Conservation (phyloP, 2,113 vertebrate species). For the Psephotus haematonotus region DNA sequence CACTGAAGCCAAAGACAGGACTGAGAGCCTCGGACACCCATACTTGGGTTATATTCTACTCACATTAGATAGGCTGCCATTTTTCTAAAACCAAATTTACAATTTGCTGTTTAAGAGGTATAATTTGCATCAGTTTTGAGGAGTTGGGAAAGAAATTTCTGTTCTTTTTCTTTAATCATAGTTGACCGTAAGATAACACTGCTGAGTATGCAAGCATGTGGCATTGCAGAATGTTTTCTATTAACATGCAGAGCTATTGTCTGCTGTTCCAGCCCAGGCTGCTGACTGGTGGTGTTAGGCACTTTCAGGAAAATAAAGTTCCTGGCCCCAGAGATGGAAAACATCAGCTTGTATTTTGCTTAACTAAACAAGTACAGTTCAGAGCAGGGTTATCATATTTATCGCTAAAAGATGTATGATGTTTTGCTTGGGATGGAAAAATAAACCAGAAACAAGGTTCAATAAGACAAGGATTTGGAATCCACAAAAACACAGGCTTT, state of each 20-base stretch:
- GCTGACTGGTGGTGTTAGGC: conserved; percentile 5
- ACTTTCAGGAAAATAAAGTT: conserved; percentile 8
- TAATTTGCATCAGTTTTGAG: conserved; percentile 49
- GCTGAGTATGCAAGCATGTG: conserved; percentile 45
- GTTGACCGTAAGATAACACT: neutral
- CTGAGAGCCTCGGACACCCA: neutral
- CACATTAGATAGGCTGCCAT: neutral
- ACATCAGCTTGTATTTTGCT: neutral
- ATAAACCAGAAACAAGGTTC: conserved; percentile 3
- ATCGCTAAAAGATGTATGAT: neutral
- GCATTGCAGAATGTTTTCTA: conserved; percentile 16
- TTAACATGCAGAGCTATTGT: conserved; percentile 8
- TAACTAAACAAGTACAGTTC: conserved; percentile 27
- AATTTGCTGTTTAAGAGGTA: conserved; percentile 35
- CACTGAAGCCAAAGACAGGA: neutral
- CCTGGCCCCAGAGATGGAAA: conserved; percentile 16
- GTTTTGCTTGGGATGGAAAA: conserved; percentile 38
- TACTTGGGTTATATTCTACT: neutral
- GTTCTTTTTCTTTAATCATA: conserved; percentile 34
- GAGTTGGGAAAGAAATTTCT: neutral
- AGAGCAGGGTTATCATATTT: conserved; percentile 24
- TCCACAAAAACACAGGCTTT: neutral
- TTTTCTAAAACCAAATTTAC: conserved; percentile 40
- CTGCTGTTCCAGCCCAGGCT: conserved; percentile 7
- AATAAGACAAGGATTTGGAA: neutral